phyloP scores from a whole-genome alignment of 2,797 vertebrate species.

The Artibeus jamaicensis region DNA sequence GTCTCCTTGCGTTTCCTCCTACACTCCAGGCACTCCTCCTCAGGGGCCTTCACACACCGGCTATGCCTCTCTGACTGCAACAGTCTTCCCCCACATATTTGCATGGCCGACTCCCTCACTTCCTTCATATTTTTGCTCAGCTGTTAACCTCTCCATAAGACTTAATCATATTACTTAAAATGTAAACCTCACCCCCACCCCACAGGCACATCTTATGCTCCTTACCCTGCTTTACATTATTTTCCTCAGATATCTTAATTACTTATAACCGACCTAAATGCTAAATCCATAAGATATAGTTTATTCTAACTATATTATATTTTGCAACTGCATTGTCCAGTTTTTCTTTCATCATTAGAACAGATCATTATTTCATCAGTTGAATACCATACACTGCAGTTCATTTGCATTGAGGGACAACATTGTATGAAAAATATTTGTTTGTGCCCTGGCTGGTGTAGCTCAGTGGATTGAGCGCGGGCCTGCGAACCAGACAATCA shows the following conservation, averaged over 20 bases:
- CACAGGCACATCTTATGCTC: neutral
- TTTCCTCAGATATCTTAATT: neutral
- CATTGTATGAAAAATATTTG: neutral
- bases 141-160: neutral
- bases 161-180: neutral
- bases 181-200: neutral
- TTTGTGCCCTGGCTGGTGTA: no score
- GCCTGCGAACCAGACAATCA: no score
- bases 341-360: neutral
- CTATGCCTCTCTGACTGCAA: neutral
- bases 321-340: neutral
- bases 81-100: neutral
- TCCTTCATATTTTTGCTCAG: neutral
- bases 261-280: neutral
- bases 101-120: neutral
- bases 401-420: neutral
- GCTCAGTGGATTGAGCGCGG: no score
- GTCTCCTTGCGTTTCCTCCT: neutral
- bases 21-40: neutral
- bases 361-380: neutral
- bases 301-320: neutral
- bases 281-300: neutral
- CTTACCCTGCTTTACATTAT: neutral
- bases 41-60: neutral
- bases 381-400: neutral